phyloP scores from a whole-genome alignment of 2,113 vertebrate species.

The Chaetura pelagica region DNA sequence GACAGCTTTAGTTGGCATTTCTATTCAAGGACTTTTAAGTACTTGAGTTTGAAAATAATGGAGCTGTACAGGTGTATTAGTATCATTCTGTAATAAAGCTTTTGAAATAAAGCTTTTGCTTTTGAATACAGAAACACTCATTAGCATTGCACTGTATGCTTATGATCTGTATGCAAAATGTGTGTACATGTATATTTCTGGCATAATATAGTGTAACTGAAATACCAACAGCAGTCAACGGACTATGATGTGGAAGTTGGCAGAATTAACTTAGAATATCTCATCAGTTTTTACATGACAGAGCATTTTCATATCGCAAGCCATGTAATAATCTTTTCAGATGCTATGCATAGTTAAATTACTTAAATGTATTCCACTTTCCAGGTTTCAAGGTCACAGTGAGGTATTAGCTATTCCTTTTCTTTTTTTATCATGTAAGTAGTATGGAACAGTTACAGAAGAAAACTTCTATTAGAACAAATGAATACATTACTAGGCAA shows the following conservation, averaged over 20 bases:
- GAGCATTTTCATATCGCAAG: neutral
- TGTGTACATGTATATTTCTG: constrained; percentile 19
- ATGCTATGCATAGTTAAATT: neutral
- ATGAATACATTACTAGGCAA: neutral
- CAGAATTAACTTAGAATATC: neutral
- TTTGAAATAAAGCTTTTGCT: neutral
- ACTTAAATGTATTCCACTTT: constrained; percentile 54
- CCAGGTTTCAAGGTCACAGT: constrained; percentile 47
- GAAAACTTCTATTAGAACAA: neutral
- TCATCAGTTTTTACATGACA: neutral
- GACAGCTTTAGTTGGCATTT: neutral
- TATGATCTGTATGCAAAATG: neutral
- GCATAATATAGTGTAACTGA: neutral
- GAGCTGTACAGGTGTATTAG: neutral
- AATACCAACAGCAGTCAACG: neutral
- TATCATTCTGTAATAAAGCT: neutral
- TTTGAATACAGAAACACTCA: neutral
- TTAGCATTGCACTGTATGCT: neutral
- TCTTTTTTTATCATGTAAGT: neutral
- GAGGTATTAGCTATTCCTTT: neutral
- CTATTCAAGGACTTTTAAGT: neutral
- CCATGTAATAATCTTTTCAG: neutral
- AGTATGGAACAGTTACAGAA: fast-evolving
- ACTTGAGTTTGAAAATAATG: neutral
- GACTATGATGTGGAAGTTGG: neutral